Base-by-base conservation (phyloP, 1,140 invertebrate genomes). In the Drosophila bipectinata region DNA sequence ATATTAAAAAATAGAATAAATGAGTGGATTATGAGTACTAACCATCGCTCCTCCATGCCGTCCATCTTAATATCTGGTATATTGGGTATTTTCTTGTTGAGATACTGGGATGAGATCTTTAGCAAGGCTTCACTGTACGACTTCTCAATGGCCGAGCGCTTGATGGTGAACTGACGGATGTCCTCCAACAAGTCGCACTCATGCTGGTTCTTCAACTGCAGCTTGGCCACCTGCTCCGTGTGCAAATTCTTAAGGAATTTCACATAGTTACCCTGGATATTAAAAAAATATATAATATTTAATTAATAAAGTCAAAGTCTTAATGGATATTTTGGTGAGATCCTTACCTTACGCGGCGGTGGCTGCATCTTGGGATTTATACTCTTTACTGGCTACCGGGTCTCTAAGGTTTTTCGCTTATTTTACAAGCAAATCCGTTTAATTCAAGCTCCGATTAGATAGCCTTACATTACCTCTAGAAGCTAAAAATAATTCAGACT, bases 121-220 rank as follows among this genome's bases (percentile, higher is more conserved):
- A 98, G 93, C 64, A 98, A 92, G 24, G 97, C 96, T 95, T 98
- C 97, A 0, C 97, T 97, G 92, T 99, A 99, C 12, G 97, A 97
- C 91, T 98, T 98, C 92, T 99, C 98, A 75, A 99, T 97, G 18
- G 96, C 94, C 15, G 97, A 97, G 77, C 97, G 94, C 91, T 98
- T 98, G 88, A 98, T 95, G 39, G 96, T 96, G 92, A 98, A 99
- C 87, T 95, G 97, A 93, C 97, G 95, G 52, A 99, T 96, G 91
- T 98, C 98, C 93, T 99, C 98, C 48, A 99, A 93, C 62, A 99
- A 93, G 92, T 99, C 98, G 92, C 97, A 98, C 91, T 99, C 98
- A 93, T 98, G 97, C 92, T 98, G 98, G 92, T 98, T 98, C 92
- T 99, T 99, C 26, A 96, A 94, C 91, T 98, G 96, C 72, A 99